These are phyloP conservation scores for Riptortus pedestris DNA, from an alignment of 1,140 invertebrate genomes.

Conservation along the genomic window DNA sequence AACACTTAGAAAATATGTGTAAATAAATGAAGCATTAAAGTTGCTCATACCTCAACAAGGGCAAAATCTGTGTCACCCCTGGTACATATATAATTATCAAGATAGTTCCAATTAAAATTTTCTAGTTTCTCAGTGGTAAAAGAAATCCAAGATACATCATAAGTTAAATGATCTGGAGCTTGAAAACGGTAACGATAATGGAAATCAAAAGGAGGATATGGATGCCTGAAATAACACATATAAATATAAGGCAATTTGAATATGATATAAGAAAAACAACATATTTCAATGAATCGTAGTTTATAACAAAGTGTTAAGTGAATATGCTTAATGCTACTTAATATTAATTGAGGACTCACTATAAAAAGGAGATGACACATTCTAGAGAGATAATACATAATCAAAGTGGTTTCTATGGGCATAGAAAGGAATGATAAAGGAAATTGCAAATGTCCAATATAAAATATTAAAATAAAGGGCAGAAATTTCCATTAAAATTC, in stretches of 20 bases:
- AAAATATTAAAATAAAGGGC: too few relatives aligned
- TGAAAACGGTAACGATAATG: constrained; percentile 86
- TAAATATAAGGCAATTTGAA: too few relatives aligned
- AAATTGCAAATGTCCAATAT: too few relatives aligned
- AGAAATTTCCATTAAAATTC: too few relatives aligned
- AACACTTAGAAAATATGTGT: too few relatives aligned
- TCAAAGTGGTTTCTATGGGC: too few relatives aligned
- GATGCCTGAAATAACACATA: constrained; percentile 56
- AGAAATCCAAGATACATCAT: constrained; percentile 88
- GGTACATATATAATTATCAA: constrained; percentile 93
- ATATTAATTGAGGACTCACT: too few relatives aligned
- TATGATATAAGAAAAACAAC: constrained; percentile 24
- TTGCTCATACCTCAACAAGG: not conserved
- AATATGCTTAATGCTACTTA: too few relatives aligned
- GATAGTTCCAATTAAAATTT: constrained; percentile 95
- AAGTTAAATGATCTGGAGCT: constrained; percentile 83
- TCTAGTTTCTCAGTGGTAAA: constrained; percentile 91
- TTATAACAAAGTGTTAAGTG: constrained; percentile 11
- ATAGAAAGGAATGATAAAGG: too few relatives aligned
- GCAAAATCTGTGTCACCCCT: constrained; percentile 81
- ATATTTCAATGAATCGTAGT: not conserved
- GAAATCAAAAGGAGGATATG: constrained; percentile 80
- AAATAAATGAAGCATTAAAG: not conserved
- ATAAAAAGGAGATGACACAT: too few relatives aligned
- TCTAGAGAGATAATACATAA: too few relatives aligned